Conservation (phyloP, 2,888 invertebrate species). For the Cheilosia vernalis region DNA sequence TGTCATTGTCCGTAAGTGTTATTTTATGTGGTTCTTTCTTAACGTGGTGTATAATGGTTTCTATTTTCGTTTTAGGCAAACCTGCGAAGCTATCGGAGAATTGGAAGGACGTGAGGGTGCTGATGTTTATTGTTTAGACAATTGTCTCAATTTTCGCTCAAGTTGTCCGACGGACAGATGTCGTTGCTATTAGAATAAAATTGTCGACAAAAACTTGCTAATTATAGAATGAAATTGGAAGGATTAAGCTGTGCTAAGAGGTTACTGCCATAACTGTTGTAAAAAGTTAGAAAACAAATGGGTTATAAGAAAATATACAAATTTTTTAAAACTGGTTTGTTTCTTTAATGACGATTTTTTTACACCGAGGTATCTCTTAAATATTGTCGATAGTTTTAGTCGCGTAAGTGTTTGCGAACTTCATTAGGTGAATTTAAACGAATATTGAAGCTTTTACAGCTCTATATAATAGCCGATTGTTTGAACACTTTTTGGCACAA, state of each 20-base stretch:
- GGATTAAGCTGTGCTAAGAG: constrained; percentile 70
- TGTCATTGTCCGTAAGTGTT: constrained; percentile 93
- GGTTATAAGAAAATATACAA: constrained; percentile 57
- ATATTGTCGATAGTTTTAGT: too few relatives aligned
- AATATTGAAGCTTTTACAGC: too few relatives aligned
- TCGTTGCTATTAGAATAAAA: constrained; percentile 85
- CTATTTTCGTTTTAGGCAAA: constrained; percentile 85
- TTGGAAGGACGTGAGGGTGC: constrained; percentile 89
- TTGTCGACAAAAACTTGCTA: constrained; percentile 67
- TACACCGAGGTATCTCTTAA: not conserved
- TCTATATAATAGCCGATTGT: too few relatives aligned
- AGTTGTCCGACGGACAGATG: constrained; percentile 90
- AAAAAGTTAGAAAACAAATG: constrained; percentile 54
- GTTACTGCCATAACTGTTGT: constrained; percentile 73
- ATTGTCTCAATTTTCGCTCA: constrained; percentile 91
- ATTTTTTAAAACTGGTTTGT: constrained; percentile 11
- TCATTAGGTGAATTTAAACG: too few relatives aligned
- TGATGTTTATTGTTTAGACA: constrained; percentile 93
- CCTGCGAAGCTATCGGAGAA: constrained; percentile 92
- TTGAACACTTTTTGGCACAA: too few relatives aligned
- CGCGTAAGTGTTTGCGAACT: too few relatives aligned
- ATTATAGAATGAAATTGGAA: constrained; percentile 28
- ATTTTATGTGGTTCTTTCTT: not conserved
- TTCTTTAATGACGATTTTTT: not conserved
- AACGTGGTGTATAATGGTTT: not conserved